Conservation (phyloP, 2,113 vertebrate species). For the Actenoides hombroni region DNA sequence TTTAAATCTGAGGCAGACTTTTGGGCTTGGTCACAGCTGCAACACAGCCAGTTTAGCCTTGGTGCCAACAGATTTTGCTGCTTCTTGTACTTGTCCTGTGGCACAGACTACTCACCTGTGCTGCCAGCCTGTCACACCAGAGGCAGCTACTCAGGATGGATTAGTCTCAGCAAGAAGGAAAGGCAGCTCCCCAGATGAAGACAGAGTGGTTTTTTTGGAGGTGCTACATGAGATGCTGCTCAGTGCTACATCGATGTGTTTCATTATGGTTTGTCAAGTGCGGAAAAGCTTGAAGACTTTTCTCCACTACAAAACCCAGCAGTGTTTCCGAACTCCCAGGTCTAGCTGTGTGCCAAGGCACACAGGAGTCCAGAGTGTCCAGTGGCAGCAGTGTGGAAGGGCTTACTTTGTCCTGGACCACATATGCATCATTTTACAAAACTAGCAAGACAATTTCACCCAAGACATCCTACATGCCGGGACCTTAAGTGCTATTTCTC, state of each 20-base stretch:
- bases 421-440: not conserved
- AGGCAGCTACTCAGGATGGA: not conserved
- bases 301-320: not conserved
- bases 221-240: not conserved
- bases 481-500: not conserved
- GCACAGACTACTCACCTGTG: not conserved
- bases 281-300: not conserved
- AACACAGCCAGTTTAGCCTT: not conserved
- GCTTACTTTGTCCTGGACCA: not conserved
- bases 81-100: not conserved
- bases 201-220: not conserved
- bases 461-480: not conserved
- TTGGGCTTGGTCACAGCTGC: not conserved
- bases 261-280: not conserved
- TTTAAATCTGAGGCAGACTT: not conserved
- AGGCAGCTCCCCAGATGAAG: not conserved
- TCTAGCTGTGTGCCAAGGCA: not conserved
- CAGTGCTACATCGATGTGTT: not conserved
- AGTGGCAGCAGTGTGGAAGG: not conserved
- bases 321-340: not conserved
- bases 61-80: not conserved
- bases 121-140: not conserved
- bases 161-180: not conserved
- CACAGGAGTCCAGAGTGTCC: not conserved
- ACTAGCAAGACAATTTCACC: not conserved